phyloP scores from a whole-genome alignment of 2,888 invertebrate species.

The Calliphora vomitoria region DNA sequence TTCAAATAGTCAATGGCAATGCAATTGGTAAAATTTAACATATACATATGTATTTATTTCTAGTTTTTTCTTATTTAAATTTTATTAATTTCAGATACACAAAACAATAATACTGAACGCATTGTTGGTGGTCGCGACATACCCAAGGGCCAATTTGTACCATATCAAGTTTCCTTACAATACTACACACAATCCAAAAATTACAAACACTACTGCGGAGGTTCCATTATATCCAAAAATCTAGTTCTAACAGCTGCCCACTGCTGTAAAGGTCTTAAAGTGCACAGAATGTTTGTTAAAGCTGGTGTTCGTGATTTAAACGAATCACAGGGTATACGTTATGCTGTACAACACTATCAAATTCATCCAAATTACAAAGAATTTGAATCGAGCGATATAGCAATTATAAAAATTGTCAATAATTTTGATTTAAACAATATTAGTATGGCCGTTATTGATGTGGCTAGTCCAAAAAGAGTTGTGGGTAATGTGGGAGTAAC shows the following conservation, averaged over 20 bases:
- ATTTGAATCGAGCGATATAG: slow-evolving; percentile 81
- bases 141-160: slow-evolving; percentile 78
- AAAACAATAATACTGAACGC: slow-evolving; percentile 67
- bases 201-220: slow-evolving; percentile 82
- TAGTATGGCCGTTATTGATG: slow-evolving; percentile 83
- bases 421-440: slow-evolving; percentile 77
- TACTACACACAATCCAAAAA: slow-evolving; percentile 74
- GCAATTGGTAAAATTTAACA: slow-evolving; percentile 17
- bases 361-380: slow-evolving; percentile 82
- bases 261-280: slow-evolving; percentile 80
- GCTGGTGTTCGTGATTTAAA: slow-evolving; percentile 80
- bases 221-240: slow-evolving; percentile 81
- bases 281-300: slow-evolving; percentile 77
- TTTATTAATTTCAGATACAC: slow-evolving; percentile 5
- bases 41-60: neutral
- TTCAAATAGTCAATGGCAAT: slow-evolving; percentile 10
- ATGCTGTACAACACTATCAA: slow-evolving; percentile 76
- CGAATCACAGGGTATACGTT: slow-evolving; percentile 76
- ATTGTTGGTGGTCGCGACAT: slow-evolving; percentile 81
- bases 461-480: slow-evolving; percentile 73
- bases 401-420: slow-evolving; percentile 78
- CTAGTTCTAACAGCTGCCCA: slow-evolving; percentile 83
- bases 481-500: slow-evolving; percentile 79
- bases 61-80: neutral
- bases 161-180: slow-evolving; percentile 83